These are phyloP conservation scores for Paramormyrops hopkinsi DNA, from an alignment of 2,797 vertebrate genomes.

Conservation along the genomic window DNA sequence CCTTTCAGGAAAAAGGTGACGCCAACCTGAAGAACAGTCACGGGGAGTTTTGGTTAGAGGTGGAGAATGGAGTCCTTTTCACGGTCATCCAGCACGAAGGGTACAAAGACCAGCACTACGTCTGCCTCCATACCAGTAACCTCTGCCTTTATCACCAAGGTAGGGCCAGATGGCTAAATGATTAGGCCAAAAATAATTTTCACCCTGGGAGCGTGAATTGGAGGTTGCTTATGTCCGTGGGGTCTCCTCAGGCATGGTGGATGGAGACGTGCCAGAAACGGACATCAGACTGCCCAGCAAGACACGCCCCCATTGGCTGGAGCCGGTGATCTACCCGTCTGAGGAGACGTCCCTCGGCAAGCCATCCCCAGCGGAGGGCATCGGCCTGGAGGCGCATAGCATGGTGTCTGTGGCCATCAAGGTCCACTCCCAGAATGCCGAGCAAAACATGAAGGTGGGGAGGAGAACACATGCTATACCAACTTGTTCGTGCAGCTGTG, in stretches of 20 bases:
- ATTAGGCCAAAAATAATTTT: neutral
- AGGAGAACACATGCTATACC: neutral
- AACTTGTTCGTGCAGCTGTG: neutral
- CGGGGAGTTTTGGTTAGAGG: constrained; percentile 91
- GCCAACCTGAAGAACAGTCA: constrained; percentile 73
- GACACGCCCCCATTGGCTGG: constrained; percentile 85
- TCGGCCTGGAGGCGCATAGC: constrained; percentile 76
- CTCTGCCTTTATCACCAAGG: constrained; percentile 91
- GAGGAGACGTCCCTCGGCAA: constrained; percentile 71
- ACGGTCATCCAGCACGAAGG: constrained; percentile 89
- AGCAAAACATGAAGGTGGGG: constrained; percentile 84
- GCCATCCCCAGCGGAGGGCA: constrained; percentile 68
- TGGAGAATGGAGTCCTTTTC: constrained; percentile 79
- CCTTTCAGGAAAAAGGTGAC: constrained; percentile 72
- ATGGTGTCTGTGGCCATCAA: constrained; percentile 94
- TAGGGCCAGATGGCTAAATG: constrained; percentile 44
- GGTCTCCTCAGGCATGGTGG: constrained; percentile 67
- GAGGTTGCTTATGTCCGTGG: neutral
- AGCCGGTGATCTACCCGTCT: constrained; percentile 84
- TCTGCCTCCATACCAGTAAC: constrained; percentile 84
- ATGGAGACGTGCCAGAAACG: constrained; percentile 61
- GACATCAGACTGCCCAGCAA: constrained; percentile 78
- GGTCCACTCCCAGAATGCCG: constrained; percentile 81
- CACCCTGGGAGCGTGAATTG: neutral
- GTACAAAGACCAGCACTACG: constrained; percentile 87